Conservation (phyloP, 2,113 vertebrate genomes). For the Cynopterus brachyotis region DNA sequence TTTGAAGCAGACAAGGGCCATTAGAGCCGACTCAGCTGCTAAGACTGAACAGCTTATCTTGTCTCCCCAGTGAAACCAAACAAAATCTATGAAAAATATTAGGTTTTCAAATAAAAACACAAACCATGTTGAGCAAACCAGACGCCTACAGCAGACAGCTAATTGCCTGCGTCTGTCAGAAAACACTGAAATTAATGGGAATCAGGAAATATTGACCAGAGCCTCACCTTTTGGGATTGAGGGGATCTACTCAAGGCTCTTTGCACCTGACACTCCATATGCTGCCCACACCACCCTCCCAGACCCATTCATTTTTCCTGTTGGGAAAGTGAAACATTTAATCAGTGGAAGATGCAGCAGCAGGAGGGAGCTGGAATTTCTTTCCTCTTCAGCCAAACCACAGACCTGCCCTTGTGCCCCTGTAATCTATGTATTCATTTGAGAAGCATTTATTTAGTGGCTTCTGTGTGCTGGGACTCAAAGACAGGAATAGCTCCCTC, state of each 20-base stretch:
- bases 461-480: background rate
- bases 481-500: background rate
- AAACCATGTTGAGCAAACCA: conserved; percentile 40
- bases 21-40: background rate
- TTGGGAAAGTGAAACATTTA: background rate
- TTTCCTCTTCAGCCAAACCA: background rate
- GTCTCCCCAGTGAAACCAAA: conserved; percentile 43
- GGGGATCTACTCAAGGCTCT: background rate
- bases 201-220: background rate
- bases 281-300: background rate
- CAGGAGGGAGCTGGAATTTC: background rate
- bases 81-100: conserved; percentile 70
- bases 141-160: background rate
- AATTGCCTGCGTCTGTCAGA: conserved; percentile 61
- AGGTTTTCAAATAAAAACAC: conserved; percentile 48
- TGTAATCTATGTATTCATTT: background rate
- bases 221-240: background rate
- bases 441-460: background rate
- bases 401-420: background rate
- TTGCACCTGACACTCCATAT: background rate
- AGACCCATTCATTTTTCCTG: background rate
- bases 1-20: background rate
- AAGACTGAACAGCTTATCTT: conserved; percentile 18
- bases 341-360: background rate
- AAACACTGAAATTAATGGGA: background rate